Base-by-base conservation (phyloP, 2,113 vertebrate genomes). In the Cyanocitta stelleri region DNA sequence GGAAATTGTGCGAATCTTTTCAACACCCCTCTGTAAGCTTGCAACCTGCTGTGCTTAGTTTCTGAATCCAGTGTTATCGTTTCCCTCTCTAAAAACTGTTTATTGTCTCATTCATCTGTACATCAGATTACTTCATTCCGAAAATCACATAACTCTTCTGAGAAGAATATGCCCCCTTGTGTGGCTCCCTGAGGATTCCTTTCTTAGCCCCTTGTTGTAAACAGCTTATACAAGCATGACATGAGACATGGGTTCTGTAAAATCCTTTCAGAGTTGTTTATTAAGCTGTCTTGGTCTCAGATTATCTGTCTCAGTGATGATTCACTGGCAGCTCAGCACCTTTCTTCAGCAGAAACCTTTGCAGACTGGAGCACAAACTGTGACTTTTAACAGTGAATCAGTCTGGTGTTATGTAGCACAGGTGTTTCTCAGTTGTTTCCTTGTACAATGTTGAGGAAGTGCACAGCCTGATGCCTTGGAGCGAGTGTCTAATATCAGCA, bases 31-130 rank as follows among this genome's bases (percentile, higher is more conserved):
- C 68, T 0, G 0, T 85, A 76, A 69, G 46, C 83, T 78, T 78
- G 87, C 72, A 89, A 22, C 85, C 95, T 89, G 76, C 95, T 96
- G 93, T 90, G 86, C 62, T 92, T 87, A 39, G 80, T 93, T 96
- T 94, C 83, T 87, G 80, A 93, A 90, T 89, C 33, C n/a, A 81
- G 49, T 0, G 0, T 88, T 92, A 81, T 4, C 1, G 0, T 85
- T 94, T 92, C 84, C 30, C 37, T 92, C 52, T 84, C 64, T 87
- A 87, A 92, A 94, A 96, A 71, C 85, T 93, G 61, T 89, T 87
- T 94, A 78, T 92, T 87, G 39, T 89, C 80, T 95, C 76, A 82
- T 87, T 82, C 72, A 61, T 88, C 73, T 92, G 44, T 90, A 68
- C 54, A 64, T 88, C 90, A 78, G 73, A 93, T 94, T 85, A 94